phyloP scores from a whole-genome alignment of 2,888 invertebrate species.

The Camponotus fellah region DNA sequence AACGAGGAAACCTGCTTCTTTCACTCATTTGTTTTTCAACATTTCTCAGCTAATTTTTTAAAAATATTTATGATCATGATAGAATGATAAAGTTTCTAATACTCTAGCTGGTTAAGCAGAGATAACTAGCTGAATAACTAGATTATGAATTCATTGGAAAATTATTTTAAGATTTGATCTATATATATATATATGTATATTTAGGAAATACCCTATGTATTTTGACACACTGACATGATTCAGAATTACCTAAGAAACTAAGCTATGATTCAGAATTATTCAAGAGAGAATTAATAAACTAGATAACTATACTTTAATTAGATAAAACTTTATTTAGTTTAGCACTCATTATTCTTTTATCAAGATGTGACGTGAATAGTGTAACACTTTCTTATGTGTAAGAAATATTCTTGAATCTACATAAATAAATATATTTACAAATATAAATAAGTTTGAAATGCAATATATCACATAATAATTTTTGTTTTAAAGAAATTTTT shows the following conservation, averaged over 20 bases:
- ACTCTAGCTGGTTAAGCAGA: background rate
- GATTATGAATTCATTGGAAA: background rate
- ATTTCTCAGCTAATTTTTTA: background rate
- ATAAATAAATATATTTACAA: background rate
- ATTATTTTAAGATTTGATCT: background rate
- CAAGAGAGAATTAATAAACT: background rate
- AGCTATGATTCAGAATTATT: background rate
- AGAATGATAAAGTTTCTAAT: background rate
- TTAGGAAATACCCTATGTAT: background rate
- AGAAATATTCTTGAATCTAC: background rate
- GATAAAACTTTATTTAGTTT: background rate
- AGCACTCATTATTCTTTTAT: background rate
- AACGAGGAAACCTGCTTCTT: constrained; percentile 14
- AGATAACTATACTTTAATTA: constrained; percentile 2
- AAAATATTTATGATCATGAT: background rate
- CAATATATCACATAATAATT: no score
- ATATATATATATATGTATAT: background rate
- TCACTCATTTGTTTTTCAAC: background rate
- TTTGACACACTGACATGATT: background rate
- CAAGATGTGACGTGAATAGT: background rate
- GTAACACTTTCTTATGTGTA: background rate
- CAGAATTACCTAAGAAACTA: background rate
- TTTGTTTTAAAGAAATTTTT: background rate
- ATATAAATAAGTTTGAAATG: background rate
- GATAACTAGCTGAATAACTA: no score